Conservation (phyloP, 2,888 invertebrate genomes). For the Chloroclysta siterata region DNA sequence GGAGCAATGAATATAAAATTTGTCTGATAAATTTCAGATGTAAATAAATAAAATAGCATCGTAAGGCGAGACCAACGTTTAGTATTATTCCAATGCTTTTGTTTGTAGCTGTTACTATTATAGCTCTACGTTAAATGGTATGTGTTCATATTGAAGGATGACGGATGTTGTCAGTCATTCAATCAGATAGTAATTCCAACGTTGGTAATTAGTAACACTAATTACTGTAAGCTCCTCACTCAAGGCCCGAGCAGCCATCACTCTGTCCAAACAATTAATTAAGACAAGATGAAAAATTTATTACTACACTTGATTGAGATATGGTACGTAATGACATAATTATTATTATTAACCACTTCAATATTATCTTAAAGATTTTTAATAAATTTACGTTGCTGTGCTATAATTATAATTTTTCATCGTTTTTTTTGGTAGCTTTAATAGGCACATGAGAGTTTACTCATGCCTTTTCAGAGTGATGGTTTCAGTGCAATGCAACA, state of each 20-base stretch:
- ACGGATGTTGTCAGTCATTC: slow-evolving; percentile 40
- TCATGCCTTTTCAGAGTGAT: too few species aligned
- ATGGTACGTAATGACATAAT: slow-evolving; percentile 21
- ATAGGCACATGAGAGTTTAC: too few species aligned
- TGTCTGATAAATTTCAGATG: slow-evolving; percentile 10
- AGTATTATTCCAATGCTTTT: background rate
- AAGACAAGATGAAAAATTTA: slow-evolving; percentile 40
- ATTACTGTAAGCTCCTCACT: slow-evolving; percentile 34
- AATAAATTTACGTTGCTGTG: too few species aligned
- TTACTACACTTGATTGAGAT: slow-evolving; percentile 32
- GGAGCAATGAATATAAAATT: slow-evolving; percentile 28
- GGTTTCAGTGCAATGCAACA: too few species aligned
- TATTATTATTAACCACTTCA: slow-evolving; percentile 3
- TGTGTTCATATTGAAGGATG: slow-evolving; percentile 37
- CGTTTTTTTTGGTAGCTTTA: too few species aligned
- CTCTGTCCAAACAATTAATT: slow-evolving; percentile 41
- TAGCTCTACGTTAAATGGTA: background rate
- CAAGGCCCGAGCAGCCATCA: slow-evolving; percentile 24
- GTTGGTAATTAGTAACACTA: slow-evolving; percentile 43
- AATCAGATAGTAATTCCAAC: slow-evolving; percentile 36
- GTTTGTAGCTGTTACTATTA: background rate
- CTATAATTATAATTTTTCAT: too few species aligned
- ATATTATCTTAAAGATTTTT: too few species aligned
- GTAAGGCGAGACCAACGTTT: background rate
- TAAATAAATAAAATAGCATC: background rate